Evolutionary conservation across 2,113 vertebrate species (phyloP).

Genomic region (Coregonus clupeaformis): DNA sequence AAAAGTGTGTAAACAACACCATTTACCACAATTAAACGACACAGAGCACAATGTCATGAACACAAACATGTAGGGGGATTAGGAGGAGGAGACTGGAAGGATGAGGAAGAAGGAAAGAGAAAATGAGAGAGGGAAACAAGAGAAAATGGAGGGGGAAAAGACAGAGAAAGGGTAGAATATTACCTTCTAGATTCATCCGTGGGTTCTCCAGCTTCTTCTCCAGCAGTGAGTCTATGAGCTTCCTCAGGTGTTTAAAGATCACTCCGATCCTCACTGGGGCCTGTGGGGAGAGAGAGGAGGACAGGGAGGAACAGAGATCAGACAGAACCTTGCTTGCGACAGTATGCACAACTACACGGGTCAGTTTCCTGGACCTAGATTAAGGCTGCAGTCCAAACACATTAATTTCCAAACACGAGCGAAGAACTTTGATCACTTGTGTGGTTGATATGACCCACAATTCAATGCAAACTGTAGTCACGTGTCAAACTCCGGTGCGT

Average conservation of each 20-base stretch:
- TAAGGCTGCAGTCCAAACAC: no score
- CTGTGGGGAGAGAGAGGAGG: constrained; percentile 57
- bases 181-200: constrained; percentile 93
- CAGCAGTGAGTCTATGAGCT: constrained; percentile 90
- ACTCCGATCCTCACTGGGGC: constrained; percentile 96
- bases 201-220: constrained; percentile 94
- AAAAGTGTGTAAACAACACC: constrained; percentile 16
- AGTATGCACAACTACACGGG: no score
- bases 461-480: no score
- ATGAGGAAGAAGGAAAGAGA: not conserved
- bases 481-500: not conserved
- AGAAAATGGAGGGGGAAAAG: not conserved
- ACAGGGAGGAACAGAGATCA: not conserved
- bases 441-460: not conserved
- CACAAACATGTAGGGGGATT: not conserved
- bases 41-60: not conserved
- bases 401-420: no score
- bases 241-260: constrained; percentile 94
- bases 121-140: not conserved
- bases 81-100: not conserved
- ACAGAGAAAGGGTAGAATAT: not conserved
- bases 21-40: not conserved
- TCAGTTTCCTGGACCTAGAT: not conserved
- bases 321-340: no score
- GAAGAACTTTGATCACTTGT: no score